Conservation (phyloP, 2,113 vertebrate species). For the Aramus guarauna region DNA sequence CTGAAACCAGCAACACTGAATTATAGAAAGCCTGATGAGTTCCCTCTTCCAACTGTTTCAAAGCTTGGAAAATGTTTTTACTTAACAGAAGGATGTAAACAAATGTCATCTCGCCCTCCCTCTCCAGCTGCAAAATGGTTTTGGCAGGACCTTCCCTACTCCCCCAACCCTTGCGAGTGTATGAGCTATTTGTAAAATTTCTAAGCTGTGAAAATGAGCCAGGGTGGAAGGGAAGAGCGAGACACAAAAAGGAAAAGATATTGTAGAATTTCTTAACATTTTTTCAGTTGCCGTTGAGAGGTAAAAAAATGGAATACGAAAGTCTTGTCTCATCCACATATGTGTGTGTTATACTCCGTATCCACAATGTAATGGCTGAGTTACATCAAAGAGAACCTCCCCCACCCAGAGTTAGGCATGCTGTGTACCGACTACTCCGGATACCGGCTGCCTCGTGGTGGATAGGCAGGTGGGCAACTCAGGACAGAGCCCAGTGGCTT, state of each 20-base stretch:
- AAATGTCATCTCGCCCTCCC: slow-evolving; percentile 44
- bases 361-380: not conserved
- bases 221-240: slow-evolving; percentile 19
- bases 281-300: not conserved
- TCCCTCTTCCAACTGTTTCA: slow-evolving; percentile 20
- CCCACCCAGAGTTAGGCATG: not conserved
- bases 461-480: slow-evolving; percentile 10
- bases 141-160: slow-evolving; percentile 57
- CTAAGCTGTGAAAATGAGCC: slow-evolving; percentile 46
- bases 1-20: not conserved
- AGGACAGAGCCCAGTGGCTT: not conserved
- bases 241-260: not conserved
- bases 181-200: slow-evolving; percentile 60
- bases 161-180: slow-evolving; percentile 36
- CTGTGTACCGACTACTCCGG: not conserved
- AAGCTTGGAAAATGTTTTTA: slow-evolving; percentile 32
- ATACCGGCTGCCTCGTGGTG: not conserved
- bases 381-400: not conserved
- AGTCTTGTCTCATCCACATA: not conserved
- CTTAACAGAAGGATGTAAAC: slow-evolving; percentile 50
- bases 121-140: slow-evolving; percentile 57
- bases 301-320: slow-evolving; percentile 2
- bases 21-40: not conserved
- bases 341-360: not conserved
- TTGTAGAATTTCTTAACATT: not conserved